Evolutionary conservation across 2,888 invertebrate species (phyloP).

Genomic region (Poecilobothrus nobilitatus): DNA sequence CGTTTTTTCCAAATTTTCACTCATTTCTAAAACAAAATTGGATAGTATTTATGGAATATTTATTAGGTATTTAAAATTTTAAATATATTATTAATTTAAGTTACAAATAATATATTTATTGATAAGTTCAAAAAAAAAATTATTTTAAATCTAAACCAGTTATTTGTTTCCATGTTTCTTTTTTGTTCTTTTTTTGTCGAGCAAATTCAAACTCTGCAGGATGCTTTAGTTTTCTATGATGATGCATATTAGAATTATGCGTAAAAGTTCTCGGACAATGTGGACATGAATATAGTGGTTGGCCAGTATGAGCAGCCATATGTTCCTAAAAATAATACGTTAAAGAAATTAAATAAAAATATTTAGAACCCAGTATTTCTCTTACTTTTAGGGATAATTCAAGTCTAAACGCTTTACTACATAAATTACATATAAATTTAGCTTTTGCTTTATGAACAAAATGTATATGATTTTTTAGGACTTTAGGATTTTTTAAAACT

Average conservation of each 20-base stretch:
- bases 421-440: constrained; percentile 37
- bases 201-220: constrained; percentile 37
- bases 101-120: too few species aligned
- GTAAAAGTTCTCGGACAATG: constrained; percentile 43
- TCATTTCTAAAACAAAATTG: too few species aligned
- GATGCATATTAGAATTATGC: constrained; percentile 42
- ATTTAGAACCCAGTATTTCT: not conserved
- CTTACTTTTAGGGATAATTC: constrained; percentile 36
- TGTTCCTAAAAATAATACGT: constrained; percentile 32
- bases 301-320: constrained; percentile 42
- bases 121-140: too few species aligned
- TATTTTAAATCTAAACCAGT: too few species aligned
- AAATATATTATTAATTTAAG: too few species aligned
- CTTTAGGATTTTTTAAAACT: constrained; percentile 37
- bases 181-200: constrained; percentile 24
- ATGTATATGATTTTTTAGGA: constrained; percentile 38
- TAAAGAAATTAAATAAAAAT: constrained; percentile 2
- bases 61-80: too few species aligned
- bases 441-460: constrained; percentile 37
- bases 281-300: constrained; percentile 40
- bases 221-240: constrained; percentile 41
- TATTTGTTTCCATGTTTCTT: constrained; percentile 4
- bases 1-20: too few species aligned
- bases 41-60: too few species aligned
- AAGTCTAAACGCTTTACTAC: constrained; percentile 40